These are phyloP conservation scores for Caretta caretta DNA, from an alignment of 2,113 vertebrate species.

Conservation along the genomic window DNA sequence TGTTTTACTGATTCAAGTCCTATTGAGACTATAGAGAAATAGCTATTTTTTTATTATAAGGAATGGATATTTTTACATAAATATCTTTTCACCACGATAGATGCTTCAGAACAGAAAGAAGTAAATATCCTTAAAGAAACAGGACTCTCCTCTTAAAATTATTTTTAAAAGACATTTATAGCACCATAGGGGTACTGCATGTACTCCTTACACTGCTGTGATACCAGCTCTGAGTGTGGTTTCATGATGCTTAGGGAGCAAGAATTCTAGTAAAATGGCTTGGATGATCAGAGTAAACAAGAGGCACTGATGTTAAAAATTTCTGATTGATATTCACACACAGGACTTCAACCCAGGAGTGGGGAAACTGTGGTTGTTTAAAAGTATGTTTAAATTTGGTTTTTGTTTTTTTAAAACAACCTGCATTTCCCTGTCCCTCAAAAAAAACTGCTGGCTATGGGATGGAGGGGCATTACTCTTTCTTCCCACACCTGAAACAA, in stretches of 20 bases:
- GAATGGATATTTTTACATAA: not conserved
- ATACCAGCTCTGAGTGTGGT: not conserved
- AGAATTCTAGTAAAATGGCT: not conserved
- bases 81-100: not conserved
- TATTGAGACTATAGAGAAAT: not conserved
- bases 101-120: not conserved
- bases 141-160: not conserved
- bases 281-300: not conserved
- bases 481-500: not conserved
- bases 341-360: not conserved
- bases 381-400: not conserved
- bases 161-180: not conserved
- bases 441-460: not conserved
- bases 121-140: not conserved
- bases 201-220: not conserved
- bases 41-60: not conserved
- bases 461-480: accelerated
- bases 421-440: constrained; percentile 4
- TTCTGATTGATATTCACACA: not conserved
- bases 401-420: not conserved
- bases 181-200: not conserved
- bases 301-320: not conserved
- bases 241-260: not conserved
- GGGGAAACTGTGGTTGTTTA: constrained; percentile 3
- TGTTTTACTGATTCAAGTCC: constrained; percentile 22